Evolutionary conservation across 1,140 invertebrate species (phyloP).

Genomic region (Maconellicoccus hirsutus): DNA sequence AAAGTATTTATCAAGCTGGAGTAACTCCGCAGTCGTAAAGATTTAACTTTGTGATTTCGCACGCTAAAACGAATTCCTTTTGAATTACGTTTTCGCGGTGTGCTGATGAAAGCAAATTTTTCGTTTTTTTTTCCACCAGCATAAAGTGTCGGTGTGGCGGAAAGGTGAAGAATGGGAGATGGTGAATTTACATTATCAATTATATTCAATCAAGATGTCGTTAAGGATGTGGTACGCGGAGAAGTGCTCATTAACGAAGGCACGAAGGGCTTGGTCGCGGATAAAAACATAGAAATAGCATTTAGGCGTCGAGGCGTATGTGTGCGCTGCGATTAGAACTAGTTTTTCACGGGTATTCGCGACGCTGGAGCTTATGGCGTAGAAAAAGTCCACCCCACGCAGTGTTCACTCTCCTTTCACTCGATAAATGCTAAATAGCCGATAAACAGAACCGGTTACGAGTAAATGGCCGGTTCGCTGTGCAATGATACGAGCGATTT

Average conservation of each 20-base stretch:
- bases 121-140: no score
- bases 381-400: not conserved
- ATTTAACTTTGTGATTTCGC: no score
- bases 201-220: not conserved
- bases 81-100: no score
- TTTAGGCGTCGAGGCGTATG: no score
- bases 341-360: not conserved
- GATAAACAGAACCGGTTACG: not conserved
- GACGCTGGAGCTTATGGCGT: not conserved
- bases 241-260: not conserved
- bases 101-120: no score
- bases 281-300: not conserved
- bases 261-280: not conserved
- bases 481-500: no score
- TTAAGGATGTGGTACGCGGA: not conserved
- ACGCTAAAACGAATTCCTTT: no score
- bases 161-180: not conserved
- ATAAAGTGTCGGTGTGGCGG: not conserved
- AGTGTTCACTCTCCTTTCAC: not conserved
- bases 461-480: no score
- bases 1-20: no score
- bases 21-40: no score
- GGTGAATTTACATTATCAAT: slow-evolving; percentile 1
- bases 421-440: not conserved
- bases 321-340: no score